phyloP scores from a whole-genome alignment of 1,140 invertebrate genomes.

The Matsumurasca onukii region DNA sequence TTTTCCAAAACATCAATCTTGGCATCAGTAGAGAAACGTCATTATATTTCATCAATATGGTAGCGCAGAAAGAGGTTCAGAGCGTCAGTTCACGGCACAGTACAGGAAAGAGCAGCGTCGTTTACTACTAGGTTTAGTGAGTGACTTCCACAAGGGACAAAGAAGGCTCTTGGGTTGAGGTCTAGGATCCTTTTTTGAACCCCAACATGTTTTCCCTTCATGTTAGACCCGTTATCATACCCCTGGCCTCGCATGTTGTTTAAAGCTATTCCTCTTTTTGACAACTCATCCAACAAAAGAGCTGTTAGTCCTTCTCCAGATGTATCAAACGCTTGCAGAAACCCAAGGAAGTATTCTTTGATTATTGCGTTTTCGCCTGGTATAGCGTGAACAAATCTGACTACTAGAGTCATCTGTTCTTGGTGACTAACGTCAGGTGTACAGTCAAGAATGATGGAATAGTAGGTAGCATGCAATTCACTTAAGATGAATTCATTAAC shows the following conservation, averaged over 20 bases:
- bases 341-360: constrained; percentile 37
- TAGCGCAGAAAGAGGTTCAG: not conserved
- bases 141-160: constrained; percentile 35
- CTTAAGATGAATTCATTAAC: constrained; percentile 29
- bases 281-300: constrained; percentile 34
- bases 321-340: constrained; percentile 27
- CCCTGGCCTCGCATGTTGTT: constrained; percentile 43
- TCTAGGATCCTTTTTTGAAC: constrained; percentile 38
- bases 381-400: constrained; percentile 34
- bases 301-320: constrained; percentile 33
- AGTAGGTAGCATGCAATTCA: constrained; percentile 35
- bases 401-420: constrained; percentile 41
- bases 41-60: constrained; percentile 5
- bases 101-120: constrained; percentile 26
- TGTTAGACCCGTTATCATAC: constrained; percentile 47
- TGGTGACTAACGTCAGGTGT: constrained; percentile 39
- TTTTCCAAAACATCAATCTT: not conserved
- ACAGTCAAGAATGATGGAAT: constrained; percentile 41
- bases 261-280: constrained; percentile 33
- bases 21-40: not conserved
- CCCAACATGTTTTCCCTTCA: constrained; percentile 40
- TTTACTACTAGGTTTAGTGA: constrained; percentile 33
- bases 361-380: not conserved
- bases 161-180: constrained; percentile 37
- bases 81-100: not conserved